Evolutionary conservation across 2,113 vertebrate species (phyloP).

Genomic region (Rhynchomys soricoides): DNA sequence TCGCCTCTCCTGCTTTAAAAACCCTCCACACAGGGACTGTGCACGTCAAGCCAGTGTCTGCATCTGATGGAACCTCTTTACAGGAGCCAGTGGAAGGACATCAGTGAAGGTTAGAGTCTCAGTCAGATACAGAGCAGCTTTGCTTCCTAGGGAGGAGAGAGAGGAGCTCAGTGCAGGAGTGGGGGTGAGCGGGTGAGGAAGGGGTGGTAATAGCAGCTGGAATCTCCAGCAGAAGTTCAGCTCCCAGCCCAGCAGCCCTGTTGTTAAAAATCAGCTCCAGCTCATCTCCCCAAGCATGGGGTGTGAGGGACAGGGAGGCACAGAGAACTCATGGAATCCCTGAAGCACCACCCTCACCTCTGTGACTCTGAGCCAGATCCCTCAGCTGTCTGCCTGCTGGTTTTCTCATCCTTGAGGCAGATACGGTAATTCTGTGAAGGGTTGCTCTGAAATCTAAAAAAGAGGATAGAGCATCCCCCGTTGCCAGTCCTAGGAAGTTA

Average conservation of each 20-base stretch:
- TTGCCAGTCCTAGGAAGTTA: not conserved
- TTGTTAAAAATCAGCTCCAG: no score
- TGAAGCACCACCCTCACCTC: accelerated
- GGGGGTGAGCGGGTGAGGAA: not conserved
- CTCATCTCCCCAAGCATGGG: not conserved
- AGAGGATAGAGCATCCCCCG: not conserved
- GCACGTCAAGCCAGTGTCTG: not conserved
- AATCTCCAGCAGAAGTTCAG: not conserved
- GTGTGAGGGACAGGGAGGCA: not conserved
- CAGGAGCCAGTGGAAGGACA: not conserved
- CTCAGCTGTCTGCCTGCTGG: not conserved
- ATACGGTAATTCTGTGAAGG: not conserved
- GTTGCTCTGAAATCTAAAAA: not conserved
- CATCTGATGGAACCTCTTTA: not conserved
- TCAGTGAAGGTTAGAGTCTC: not conserved
- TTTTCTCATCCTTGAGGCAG: not conserved
- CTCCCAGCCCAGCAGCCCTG: accelerated
- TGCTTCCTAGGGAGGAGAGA: not conserved
- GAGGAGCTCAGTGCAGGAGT: not conserved
- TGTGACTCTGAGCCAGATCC: not conserved
- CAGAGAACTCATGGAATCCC: not conserved
- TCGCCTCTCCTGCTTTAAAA: not conserved
- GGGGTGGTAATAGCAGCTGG: not conserved
- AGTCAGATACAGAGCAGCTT: not conserved
- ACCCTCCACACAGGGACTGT: not conserved